phyloP scores from a whole-genome alignment of 2,113 vertebrate genomes.

The Nanger granti region DNA sequence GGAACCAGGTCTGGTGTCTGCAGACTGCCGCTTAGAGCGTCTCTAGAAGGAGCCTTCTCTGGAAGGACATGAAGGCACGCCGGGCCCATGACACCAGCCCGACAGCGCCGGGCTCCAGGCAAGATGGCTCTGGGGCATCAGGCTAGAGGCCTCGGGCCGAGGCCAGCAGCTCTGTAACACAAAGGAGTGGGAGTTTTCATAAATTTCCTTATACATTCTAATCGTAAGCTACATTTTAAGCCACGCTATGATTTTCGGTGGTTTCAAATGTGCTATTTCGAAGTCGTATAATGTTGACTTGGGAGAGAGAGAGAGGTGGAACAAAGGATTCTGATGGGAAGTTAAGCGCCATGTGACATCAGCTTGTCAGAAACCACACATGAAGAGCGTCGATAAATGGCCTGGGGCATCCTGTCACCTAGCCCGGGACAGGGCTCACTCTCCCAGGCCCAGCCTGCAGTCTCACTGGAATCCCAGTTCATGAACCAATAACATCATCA shows the following conservation, averaged over 20 bases:
- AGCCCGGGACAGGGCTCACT: accelerated
- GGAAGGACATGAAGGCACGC: not conserved
- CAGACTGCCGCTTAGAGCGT: not conserved
- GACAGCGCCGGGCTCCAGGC: accelerated
- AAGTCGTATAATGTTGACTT: not conserved
- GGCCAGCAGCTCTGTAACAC: not conserved
- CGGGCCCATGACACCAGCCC: accelerated
- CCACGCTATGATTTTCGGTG: not conserved
- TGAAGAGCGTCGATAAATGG: accelerated
- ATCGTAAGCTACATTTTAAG: not conserved
- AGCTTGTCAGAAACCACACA: accelerated
- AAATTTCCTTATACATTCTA: not conserved
- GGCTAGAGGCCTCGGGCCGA: accelerated
- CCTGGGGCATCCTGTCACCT: accelerated
- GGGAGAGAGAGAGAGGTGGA: not conserved
- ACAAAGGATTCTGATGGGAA: accelerated
- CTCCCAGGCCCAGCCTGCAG: not conserved
- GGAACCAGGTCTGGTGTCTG: not conserved
- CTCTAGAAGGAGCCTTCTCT: not conserved
- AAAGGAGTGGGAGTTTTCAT: too few species aligned
- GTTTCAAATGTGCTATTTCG: not conserved
- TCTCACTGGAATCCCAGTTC: too few species aligned
- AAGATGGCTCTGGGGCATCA: accelerated
- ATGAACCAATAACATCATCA: not conserved
- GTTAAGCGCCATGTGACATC: accelerated